A percentile compares a stretch with the other conserved stretches of the same genome.
phyloP scores from a whole-genome alignment of 2,888 invertebrate species.

The Caenorhabditis angaria region DNA sequence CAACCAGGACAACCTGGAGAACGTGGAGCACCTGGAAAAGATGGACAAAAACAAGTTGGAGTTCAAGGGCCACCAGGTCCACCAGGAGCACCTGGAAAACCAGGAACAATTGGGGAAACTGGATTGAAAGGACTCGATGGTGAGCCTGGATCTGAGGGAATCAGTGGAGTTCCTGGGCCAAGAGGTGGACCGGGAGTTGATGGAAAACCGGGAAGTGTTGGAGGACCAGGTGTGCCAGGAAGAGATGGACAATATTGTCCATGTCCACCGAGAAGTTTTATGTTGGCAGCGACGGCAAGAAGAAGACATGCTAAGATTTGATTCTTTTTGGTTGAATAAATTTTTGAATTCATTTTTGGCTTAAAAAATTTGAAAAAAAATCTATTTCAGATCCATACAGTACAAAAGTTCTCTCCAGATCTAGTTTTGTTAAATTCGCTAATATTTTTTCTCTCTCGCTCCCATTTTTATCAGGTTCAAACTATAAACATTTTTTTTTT shows the following conservation, averaged over 20 bases:
- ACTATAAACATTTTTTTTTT: not conserved
- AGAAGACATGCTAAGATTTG: not conserved
- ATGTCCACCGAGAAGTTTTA: constrained; percentile 48
- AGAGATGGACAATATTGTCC: constrained; percentile 54
- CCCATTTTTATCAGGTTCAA: not conserved
- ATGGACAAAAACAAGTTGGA: constrained; percentile 38
- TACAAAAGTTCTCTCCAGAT: too few relatives aligned
- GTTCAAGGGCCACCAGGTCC: constrained; percentile 39
- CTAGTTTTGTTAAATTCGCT: too few relatives aligned
- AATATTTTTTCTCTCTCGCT: too few relatives aligned
- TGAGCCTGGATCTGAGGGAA: constrained; percentile 35
- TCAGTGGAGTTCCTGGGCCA: constrained; percentile 37
- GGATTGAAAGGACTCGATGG: constrained; percentile 42
- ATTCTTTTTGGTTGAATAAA: not conserved
- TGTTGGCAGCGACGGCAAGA: constrained; percentile 23
- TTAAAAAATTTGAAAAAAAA: too few relatives aligned
- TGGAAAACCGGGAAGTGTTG: constrained; percentile 24
- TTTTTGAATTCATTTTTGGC: not conserved
- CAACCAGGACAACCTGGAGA: constrained; percentile 30
- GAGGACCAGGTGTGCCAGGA: constrained; percentile 42
- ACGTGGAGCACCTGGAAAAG: constrained; percentile 41
- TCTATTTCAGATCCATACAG: too few relatives aligned
- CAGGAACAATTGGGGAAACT: constrained; percentile 30
- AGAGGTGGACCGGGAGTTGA: constrained; percentile 35
- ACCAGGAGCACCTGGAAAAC: constrained; percentile 31